Base-by-base conservation (phyloP, 2,888 invertebrate genomes). In the Steromphala cineraria region DNA sequence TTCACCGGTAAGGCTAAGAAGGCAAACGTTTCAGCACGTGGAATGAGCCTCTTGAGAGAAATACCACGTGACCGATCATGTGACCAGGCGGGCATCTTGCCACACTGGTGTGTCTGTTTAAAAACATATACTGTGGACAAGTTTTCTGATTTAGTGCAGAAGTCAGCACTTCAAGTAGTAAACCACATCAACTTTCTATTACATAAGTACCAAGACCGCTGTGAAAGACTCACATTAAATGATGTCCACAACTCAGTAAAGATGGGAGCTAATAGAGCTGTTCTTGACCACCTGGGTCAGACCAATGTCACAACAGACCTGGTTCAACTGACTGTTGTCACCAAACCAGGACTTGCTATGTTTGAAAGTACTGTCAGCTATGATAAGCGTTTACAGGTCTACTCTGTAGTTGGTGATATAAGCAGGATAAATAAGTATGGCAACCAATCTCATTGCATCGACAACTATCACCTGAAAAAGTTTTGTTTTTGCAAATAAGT, bases 41-140 rank as follows among this genome's bases (percentile, higher is more conserved):
- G 85, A 1, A 77, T 86, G 10, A 97, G 97, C 92, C 94, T 97
- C 77, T 97, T 98, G 92, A 93, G 95, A 28, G 95, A 95, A 24
- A 95, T 98, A 82, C 95, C 96, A 0, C 92, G 91, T 52, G 94
- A 95, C 80, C 94, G 98, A 67, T 96, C 96, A 0, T 98, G 98
- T 91, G 94, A 95, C 77, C 94, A 94, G 81, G 97, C 98, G 0
- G 95, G 94, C 0, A 97, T 98, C 80, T 95, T 96, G 0, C 95
- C 96, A 36, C 97, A 97, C 52, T 78, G 67, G 53, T 82, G 82
- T 28, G 19, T 80, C 10, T 82, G 82, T 40, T 46, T 56, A 15
- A 53, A 75, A 5, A 62, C 75, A 1, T n/a, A 67, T n/a, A 4
- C 24, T 5, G 19, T 19, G 15, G 1, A 7, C 8, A 53, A 21